A percentile compares a stretch with the other conserved stretches of the same genome.
These are phyloP conservation scores for Heliconius himera DNA, from an alignment of 1,140 invertebrate species.

Conservation along the genomic window DNA sequence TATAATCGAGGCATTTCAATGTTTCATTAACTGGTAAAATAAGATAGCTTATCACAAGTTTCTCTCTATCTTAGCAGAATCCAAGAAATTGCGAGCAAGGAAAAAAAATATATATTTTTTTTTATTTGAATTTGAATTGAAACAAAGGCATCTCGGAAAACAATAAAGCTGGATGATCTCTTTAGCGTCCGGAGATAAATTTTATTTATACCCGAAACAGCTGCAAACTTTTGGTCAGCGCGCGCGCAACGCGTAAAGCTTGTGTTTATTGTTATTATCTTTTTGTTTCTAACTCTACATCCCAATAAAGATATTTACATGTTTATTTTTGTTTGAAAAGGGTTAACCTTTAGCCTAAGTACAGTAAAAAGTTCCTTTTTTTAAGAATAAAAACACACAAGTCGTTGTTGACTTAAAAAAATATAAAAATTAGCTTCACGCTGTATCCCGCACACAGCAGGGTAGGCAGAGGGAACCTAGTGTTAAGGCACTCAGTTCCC, in stretches of 20 bases:
- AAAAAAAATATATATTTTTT: not conserved
- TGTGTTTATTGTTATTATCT: conserved; percentile 71
- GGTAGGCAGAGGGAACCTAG: too few relatives aligned
- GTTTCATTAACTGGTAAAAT: too few relatives aligned
- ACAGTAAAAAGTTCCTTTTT: conserved; percentile 38
- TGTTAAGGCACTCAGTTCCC: too few relatives aligned
- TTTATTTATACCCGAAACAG: conserved; percentile 78
- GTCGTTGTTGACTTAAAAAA: not conserved
- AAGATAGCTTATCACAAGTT: too few relatives aligned
- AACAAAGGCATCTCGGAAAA: conserved; percentile 61
- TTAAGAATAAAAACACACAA: conserved; percentile 13
- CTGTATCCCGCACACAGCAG: too few relatives aligned
- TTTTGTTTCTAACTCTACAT: conserved; percentile 71
- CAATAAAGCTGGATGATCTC: conserved; percentile 72
- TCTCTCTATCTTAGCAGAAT: too few relatives aligned
- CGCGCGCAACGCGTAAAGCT: conserved; percentile 55
- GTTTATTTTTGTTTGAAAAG: conserved; percentile 51
- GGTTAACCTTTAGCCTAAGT: conserved; percentile 43
- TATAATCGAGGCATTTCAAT: too few relatives aligned
- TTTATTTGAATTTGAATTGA: conserved; percentile 30
- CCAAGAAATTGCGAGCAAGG: too few relatives aligned
- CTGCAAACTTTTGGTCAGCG: conserved; percentile 80
- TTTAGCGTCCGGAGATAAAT: conserved; percentile 76
- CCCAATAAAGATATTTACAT: conserved; percentile 47
- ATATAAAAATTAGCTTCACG: too few relatives aligned